phyloP scores from a whole-genome alignment of 2,888 invertebrate genomes.

The Teleiodes luculella region DNA sequence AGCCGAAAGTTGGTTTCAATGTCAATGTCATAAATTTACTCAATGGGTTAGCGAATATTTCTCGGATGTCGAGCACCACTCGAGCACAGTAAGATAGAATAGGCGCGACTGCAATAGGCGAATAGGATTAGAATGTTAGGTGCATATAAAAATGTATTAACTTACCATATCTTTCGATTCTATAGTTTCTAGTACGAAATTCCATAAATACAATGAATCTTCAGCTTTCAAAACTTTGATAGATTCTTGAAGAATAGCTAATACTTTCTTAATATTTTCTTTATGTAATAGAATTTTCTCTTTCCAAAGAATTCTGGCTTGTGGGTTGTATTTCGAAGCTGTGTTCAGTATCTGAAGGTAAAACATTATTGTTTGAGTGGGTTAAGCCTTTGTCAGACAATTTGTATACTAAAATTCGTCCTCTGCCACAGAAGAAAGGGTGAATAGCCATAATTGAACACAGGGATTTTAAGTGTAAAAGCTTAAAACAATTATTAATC shows the following conservation, averaged over 20 bases:
- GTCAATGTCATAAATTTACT: too few relatives aligned
- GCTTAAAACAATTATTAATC: too few relatives aligned
- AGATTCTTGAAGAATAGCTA: constrained; percentile 53
- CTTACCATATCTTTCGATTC: constrained; percentile 53
- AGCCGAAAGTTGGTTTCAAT: too few relatives aligned
- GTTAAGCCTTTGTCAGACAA: background rate
- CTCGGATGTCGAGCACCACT: too few relatives aligned
- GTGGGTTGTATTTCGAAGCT: constrained; percentile 47
- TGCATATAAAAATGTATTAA: constrained; percentile 14
- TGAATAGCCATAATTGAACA: too few relatives aligned
- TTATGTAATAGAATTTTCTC: constrained; percentile 52
- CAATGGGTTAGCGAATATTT: too few relatives aligned
- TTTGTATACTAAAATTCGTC: too few relatives aligned
- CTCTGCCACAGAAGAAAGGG: too few relatives aligned
- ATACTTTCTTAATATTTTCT: constrained; percentile 55
- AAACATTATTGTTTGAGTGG: constrained; percentile 1
- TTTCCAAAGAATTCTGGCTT: constrained; percentile 52
- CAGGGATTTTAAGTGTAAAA: too few relatives aligned
- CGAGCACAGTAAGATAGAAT: too few relatives aligned
- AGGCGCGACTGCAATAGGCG: too few relatives aligned
- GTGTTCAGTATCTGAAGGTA: constrained; percentile 55
- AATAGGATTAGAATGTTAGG: too few relatives aligned
- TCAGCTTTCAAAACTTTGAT: constrained; percentile 46
- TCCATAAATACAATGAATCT: constrained; percentile 56
- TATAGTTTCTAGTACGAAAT: constrained; percentile 53